Evolutionary conservation across 2,888 invertebrate species (phyloP).

Genomic region (Pyralis farinalis): DNA sequence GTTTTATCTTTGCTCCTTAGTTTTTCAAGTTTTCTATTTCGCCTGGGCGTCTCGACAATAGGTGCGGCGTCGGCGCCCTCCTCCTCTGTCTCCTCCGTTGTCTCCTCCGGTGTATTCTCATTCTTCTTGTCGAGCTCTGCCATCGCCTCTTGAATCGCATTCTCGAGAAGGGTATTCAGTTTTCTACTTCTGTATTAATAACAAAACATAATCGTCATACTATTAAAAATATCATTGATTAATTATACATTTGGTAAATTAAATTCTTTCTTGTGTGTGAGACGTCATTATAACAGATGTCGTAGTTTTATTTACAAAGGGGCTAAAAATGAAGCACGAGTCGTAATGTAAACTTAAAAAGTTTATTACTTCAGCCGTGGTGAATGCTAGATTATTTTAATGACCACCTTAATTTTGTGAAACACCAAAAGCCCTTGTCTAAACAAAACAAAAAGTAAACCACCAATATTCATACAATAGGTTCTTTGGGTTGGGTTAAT

Average conservation of each 20-base stretch:
- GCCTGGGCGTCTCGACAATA: constrained; percentile 40
- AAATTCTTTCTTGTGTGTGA: too few species aligned
- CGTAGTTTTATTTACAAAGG: too few species aligned
- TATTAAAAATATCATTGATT: constrained; percentile 14
- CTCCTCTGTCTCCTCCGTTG: constrained; percentile 10
- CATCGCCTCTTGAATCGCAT: constrained; percentile 96
- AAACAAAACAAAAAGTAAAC: not conserved
- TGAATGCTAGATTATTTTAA: too few species aligned
- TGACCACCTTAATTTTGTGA: too few species aligned
- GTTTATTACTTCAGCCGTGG: too few species aligned
- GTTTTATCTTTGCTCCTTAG: constrained; percentile 42
- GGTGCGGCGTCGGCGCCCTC: constrained; percentile 17
- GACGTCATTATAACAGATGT: too few species aligned
- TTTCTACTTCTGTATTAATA: constrained; percentile 89
- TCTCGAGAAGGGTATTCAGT: constrained; percentile 93
- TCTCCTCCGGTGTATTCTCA: constrained; percentile 30
- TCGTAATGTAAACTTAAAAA: too few species aligned
- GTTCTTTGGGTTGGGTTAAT: constrained; percentile 67
- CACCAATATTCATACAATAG: constrained; percentile 2
- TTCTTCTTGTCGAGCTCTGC: constrained; percentile 89
- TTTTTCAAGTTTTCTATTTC: constrained; percentile 45
- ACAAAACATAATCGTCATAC: not conserved
- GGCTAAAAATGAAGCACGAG: too few species aligned
- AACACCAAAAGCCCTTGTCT: constrained; percentile 1
- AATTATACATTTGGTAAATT: too few species aligned